Percentiles rank a stretch among this genome's conserved stretches.
Evolutionary conservation across 2,888 invertebrate genomes (phyloP).

Genomic region (Cantharis rustica): DNA sequence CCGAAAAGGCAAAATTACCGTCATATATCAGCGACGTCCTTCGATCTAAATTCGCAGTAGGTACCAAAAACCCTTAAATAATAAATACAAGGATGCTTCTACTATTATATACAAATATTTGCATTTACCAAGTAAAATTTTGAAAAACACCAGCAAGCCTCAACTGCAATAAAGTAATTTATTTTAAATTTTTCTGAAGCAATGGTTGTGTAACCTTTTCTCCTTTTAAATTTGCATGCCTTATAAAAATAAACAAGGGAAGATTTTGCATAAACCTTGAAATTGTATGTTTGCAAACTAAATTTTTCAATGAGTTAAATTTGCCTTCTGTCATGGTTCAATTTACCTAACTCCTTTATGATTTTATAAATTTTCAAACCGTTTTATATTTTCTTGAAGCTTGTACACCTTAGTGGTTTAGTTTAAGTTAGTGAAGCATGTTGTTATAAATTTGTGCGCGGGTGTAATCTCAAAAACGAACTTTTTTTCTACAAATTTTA

Average conservation of each 20-base stretch:
- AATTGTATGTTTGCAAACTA: slow-evolving; percentile 31
- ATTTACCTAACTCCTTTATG: background rate
- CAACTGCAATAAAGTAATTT: slow-evolving; percentile 40
- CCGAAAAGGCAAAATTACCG: slow-evolving; percentile 52
- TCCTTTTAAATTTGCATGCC: slow-evolving; percentile 19
- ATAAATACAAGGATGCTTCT: slow-evolving; percentile 17
- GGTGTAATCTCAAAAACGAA: background rate
- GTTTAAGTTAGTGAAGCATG: background rate
- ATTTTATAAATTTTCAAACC: background rate
- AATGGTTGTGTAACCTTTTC: background rate
- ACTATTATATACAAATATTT: slow-evolving; percentile 24
- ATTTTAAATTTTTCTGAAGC: slow-evolving; percentile 31
- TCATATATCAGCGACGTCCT: slow-evolving; percentile 49
- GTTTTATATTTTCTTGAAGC: background rate
- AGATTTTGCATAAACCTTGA: slow-evolving; percentile 29
- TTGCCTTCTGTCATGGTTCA: background rate
- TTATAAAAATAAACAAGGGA: slow-evolving; percentile 25
- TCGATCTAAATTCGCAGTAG: slow-evolving; percentile 44
- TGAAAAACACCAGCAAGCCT: slow-evolving; percentile 12
- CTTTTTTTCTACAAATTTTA: background rate
- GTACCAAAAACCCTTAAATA: slow-evolving; percentile 33
- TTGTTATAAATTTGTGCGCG: background rate
- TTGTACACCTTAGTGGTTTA: background rate
- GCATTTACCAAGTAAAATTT: slow-evolving; percentile 24
- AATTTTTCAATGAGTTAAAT: slow-evolving; percentile 5